Base-by-base conservation (phyloP, 2,797 vertebrate genomes). In the Chelon auratus region DNA sequence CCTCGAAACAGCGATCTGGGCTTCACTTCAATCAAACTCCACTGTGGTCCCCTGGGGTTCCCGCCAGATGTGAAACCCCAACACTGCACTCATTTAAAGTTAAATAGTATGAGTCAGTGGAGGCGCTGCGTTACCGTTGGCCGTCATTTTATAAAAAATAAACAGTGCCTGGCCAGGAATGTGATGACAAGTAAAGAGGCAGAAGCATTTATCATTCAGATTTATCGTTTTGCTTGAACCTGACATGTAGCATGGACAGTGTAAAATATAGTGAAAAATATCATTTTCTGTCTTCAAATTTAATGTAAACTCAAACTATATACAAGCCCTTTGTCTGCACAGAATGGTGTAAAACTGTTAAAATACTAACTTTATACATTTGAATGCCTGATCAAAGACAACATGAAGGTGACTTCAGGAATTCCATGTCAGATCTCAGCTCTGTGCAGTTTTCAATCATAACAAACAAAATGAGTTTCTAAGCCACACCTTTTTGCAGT, bases 21-120 rank as follows among this genome's bases (percentile, higher is more conserved):
- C 73, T 78, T 72, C 73, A 81, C 73, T 83, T 90, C 85, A 87
- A 37, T 85, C 80, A 82, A 61, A 80, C 63, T 40, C 40, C 66
- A 48, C n/a, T 1, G 59, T 57, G 69, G 50, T 77, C 70, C 69
- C 78, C 18, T 0, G 24, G 60, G 65, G 61, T 83, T 78, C 59
- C 40, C 51, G 42, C 72, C 86, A 86, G 70, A 83, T 86, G 82
- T 80, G 78, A 79, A 82, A 77, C 45, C 42, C 39, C 37, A 68
- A 60, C 40, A 33, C 52, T 15, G 63, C 54, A 52, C 50, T 58
- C 63, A 72, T 55, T 74, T 51, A 36, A 77, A 75, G 65, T 45
- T 67, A 52, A 69, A 69, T 62, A 60, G 50, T 51, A 22, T 45
- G 65, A 68, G 62, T 53, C 36, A n/a, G 51, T 63, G 24, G 39